Evolutionary conservation across 2,888 invertebrate genomes (phyloP), one percentile per base, ranked within the genome.

Genomic region (Anticlea derivata): DNA sequence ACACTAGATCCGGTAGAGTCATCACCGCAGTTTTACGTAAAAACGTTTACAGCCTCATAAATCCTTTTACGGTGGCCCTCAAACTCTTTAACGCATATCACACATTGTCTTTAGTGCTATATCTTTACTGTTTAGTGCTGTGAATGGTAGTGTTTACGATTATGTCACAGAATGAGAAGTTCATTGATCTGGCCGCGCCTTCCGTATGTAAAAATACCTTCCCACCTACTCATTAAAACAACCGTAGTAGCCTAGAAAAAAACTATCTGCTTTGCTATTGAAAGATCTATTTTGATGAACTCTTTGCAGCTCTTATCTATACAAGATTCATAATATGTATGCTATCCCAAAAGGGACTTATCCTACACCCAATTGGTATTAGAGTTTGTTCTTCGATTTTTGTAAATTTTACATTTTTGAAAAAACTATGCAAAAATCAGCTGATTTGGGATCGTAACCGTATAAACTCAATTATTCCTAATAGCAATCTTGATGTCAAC

Each of bases 81-180:
- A 48, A 53, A 53, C 53, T 51, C 48, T 55, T 55, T 55, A 50
- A 48, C 39, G 43, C 50, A 50, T 55, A 50, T 50, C 50, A 48
- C 44, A 51, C 51, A 48, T 53, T 48, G 48, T 49, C 44, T 48
- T 45, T 43, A 66, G 43, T 53, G 39, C 13, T 44, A 30, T 44
- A 37, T 31, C 38, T 39, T 45, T 49, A 40, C 20, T 38, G 23
- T 50, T 49, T 41, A 27, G 13, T 34, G 51, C 51, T 52, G 40
- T 58, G 54, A 60, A 58, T 60, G 58, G 60, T 34, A 45, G 43
- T 54, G 53, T 60, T 60, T 60, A 60, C 55, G 55, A 52, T 60
- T 58, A 62, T 55, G 51, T 51, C 55, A 55, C 44, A 35, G 31
- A 43, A 26, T 17, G 30, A 31, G 11, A 63, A 30, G 52, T 52